phyloP scores from a whole-genome alignment of 2,797 vertebrate genomes.

The Brotula barbata region DNA sequence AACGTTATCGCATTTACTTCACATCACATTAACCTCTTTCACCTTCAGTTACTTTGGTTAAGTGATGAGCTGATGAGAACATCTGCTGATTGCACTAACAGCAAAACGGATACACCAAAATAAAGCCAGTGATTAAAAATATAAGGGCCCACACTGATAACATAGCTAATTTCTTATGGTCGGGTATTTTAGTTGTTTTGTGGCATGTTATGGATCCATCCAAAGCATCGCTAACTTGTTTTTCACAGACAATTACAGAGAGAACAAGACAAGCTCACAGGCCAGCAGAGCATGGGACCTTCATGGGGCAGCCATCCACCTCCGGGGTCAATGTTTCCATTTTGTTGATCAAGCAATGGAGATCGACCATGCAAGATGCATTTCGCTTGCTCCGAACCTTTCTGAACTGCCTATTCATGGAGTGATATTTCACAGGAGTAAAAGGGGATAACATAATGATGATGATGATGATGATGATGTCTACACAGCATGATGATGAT shows the following conservation, averaged over 20 bases:
- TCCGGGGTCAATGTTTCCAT: slow-evolving; percentile 77
- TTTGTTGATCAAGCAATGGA: slow-evolving; percentile 71
- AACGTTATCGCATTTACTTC: too few relatives aligned
- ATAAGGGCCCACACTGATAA: slow-evolving; percentile 38
- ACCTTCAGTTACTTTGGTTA: not conserved
- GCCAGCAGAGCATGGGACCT: slow-evolving; percentile 76
- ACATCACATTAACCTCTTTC: not conserved
- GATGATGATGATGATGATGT: slow-evolving; percentile 59
- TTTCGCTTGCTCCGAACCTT: slow-evolving; percentile 68
- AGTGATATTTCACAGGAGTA: slow-evolving; percentile 74
- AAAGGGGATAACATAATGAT: slow-evolving; percentile 64
- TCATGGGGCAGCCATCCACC: slow-evolving; percentile 69
- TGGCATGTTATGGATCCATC: slow-evolving; percentile 45
- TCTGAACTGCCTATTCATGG: slow-evolving; percentile 76
- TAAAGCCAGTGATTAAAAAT: slow-evolving; percentile 43
- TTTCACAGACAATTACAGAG: slow-evolving; percentile 73
- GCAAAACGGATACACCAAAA: slow-evolving; percentile 28
- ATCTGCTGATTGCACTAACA: slow-evolving; percentile 17
- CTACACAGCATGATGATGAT: too few relatives aligned
- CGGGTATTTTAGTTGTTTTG: slow-evolving; percentile 54
- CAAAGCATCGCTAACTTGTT: slow-evolving; percentile 75
- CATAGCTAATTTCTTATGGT: slow-evolving; percentile 75
- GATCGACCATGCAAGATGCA: slow-evolving; percentile 78
- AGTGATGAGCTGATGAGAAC: slow-evolving; percentile 8
- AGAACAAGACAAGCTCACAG: slow-evolving; percentile 74